phyloP scores from a whole-genome alignment of 2,113 vertebrate genomes.

The Salvelinus alpinus region DNA sequence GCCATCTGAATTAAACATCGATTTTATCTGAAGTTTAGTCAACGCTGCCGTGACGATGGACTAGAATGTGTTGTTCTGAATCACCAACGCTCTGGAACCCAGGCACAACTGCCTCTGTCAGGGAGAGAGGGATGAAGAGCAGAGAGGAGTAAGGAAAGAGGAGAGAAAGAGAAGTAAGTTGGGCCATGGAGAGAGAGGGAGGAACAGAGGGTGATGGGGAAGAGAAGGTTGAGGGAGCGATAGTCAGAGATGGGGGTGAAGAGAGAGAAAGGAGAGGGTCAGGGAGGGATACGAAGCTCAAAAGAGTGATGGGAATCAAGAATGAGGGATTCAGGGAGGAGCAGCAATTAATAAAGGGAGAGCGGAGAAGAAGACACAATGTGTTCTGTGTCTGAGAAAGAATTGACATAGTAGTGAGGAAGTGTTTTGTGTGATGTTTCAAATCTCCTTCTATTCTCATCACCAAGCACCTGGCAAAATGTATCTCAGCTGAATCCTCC shows the following conservation, averaged over 20 bases:
- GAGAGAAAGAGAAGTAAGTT: not conserved
- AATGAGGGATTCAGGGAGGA: constrained; percentile 61
- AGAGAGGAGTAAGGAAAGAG: not conserved
- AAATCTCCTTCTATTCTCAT: not conserved
- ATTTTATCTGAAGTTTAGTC: constrained; percentile 78
- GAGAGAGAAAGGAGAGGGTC: constrained; percentile 19
- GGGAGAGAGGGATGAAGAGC: not conserved
- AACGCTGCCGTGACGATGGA: constrained; percentile 47
- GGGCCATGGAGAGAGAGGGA: constrained; percentile 8
- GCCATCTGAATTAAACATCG: constrained; percentile 82
- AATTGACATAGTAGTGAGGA: constrained; percentile 38
- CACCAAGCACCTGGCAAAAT: no score
- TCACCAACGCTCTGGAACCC: constrained; percentile 42
- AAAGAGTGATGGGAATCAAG: constrained; percentile 60
- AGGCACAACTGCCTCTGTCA: constrained; percentile 22
- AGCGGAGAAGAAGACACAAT: constrained; percentile 48
- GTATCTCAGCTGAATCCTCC: no score
- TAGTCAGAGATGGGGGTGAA: constrained; percentile 11
- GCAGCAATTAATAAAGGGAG: not conserved
- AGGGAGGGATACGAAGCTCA: constrained; percentile 33
- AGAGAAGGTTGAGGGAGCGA: not conserved
- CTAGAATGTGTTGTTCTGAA: constrained; percentile 12
- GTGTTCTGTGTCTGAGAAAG: constrained; percentile 41
- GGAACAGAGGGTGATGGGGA: constrained; percentile 23
- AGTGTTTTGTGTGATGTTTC: constrained; percentile 59